These are phyloP conservation scores for Polypterus bichir DNA, from an alignment of 2,113 vertebrate genomes.

Conservation along the genomic window DNA sequence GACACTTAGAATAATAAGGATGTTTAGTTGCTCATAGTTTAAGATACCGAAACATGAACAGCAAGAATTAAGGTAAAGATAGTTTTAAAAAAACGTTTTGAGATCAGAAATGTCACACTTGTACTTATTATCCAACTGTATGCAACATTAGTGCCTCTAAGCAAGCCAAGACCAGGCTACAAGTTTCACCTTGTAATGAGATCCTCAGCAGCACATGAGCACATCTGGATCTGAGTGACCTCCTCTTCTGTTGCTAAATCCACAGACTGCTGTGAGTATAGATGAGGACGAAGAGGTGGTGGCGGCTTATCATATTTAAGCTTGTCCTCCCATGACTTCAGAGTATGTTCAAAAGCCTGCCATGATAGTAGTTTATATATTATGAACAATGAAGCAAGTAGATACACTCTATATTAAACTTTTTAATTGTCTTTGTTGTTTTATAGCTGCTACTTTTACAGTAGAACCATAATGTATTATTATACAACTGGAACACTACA, in stretches of 20 bases:
- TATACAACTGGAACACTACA: too few species aligned
- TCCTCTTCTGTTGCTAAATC: slow-evolving; percentile 85
- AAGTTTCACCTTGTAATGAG: slow-evolving; percentile 74
- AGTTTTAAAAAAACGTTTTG: background rate
- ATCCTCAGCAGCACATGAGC: slow-evolving; percentile 80
- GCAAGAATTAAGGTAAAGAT: background rate
- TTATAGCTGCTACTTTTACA: too few species aligned
- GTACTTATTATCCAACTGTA: background rate
- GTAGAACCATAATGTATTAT: too few species aligned
- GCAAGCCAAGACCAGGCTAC: background rate
- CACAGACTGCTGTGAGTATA: slow-evolving; percentile 76
- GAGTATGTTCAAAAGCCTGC: slow-evolving; percentile 90
- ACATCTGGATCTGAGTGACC: slow-evolving; percentile 68
- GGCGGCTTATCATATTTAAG: slow-evolving; percentile 81
- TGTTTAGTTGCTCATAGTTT: too few species aligned
- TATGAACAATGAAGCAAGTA: too few species aligned
- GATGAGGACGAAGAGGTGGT: slow-evolving; percentile 67
- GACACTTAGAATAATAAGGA: too few species aligned
- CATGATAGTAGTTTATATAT: slow-evolving; percentile 13
- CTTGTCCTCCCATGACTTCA: slow-evolving; percentile 97
- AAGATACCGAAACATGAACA: too few species aligned
- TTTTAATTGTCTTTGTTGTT: too few species aligned
- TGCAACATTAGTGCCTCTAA: background rate
- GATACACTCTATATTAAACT: too few species aligned
- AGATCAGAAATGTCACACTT: background rate